These are phyloP conservation scores for Rhizomys pruinosus DNA, from an alignment of 2,113 vertebrate genomes.

Conservation along the genomic window DNA sequence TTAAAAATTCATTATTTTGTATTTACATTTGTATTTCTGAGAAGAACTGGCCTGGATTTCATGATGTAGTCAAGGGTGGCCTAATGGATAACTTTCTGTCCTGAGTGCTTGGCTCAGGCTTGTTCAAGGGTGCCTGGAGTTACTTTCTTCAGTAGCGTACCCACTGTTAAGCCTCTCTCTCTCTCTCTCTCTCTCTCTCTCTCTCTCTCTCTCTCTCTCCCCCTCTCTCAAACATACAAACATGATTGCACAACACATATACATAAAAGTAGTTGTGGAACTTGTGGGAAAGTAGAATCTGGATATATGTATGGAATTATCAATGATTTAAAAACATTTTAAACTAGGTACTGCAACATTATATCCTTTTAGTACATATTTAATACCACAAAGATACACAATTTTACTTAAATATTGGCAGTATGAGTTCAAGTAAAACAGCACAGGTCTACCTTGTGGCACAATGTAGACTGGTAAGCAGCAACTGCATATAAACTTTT, in stretches of 20 bases:
- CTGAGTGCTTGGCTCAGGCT: too few relatives aligned
- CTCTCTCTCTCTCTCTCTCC: too few relatives aligned
- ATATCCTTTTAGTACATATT: background rate
- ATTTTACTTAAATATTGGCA: background rate
- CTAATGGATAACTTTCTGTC: too few relatives aligned
- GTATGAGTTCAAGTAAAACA: constrained; percentile 1
- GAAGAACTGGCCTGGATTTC: background rate
- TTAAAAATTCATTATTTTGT: background rate
- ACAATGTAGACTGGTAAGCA: background rate
- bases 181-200: too few relatives aligned
- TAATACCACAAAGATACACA: background rate
- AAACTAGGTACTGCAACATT: too few relatives aligned
- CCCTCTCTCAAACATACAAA: too few relatives aligned
- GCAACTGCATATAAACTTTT: background rate
- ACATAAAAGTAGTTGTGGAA: too few relatives aligned
- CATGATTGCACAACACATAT: too few relatives aligned
- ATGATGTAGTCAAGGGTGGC: too few relatives aligned
- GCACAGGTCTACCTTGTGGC: background rate
- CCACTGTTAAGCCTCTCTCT: too few relatives aligned
- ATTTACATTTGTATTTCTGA: background rate
- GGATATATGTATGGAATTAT: background rate
- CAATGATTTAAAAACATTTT: too few relatives aligned
- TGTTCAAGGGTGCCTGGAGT: too few relatives aligned
- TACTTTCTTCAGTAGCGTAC: background rate
- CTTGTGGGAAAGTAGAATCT: background rate